Base-by-base conservation (phyloP, 2,113 vertebrate genomes). In the Trogon melanurus region DNA sequence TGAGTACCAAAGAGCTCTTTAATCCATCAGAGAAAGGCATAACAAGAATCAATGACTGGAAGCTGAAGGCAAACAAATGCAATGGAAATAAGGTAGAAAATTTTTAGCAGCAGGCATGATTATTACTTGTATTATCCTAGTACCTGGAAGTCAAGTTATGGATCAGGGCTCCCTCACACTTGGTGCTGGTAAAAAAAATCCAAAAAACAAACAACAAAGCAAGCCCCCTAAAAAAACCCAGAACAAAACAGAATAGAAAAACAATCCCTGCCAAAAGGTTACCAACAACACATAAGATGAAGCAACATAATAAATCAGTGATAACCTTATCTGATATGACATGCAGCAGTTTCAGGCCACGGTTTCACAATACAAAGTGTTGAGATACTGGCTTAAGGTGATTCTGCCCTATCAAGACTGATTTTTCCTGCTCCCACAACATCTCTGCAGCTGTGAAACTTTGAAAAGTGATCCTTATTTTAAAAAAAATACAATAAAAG, bases 61-160 rank as follows among this genome's bases (percentile, higher is more conserved):
- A 96, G 70, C 57, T 93, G 73, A 95, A 97, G 76, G 76, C 80
- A 96, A 96, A 95, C 65, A 91, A 95, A 93, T 87, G 61, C 84
- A 95, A 92, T 76, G 45, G 85, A 93, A 95, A 89, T 85, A 96
- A 85, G 11, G 30, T 45, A 87, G 70, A 89, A 95, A 95, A 65
- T 45, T 78, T 91, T 93, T 87, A 93, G 65, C 93, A 96, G 89
- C 84, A 85, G 70, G 91, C 53, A 23, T 81, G 61, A 96, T 95
- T 95, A 91, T 69, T 89, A 53, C 86, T 87, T 60, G 14, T 81
- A 72, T 86, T 95, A 60, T 80, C 80, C 84, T 56, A 74, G 29
- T 69, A 85, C 44, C 53, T 92, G 44, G 47, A 88, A 93, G 76
- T 44, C 51, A 91, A 89, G 41, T 56, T 18, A 66, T 44, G 51